Evolutionary conservation across 1,140 invertebrate species (phyloP).

Genomic region (Cotesia chilonis): DNA sequence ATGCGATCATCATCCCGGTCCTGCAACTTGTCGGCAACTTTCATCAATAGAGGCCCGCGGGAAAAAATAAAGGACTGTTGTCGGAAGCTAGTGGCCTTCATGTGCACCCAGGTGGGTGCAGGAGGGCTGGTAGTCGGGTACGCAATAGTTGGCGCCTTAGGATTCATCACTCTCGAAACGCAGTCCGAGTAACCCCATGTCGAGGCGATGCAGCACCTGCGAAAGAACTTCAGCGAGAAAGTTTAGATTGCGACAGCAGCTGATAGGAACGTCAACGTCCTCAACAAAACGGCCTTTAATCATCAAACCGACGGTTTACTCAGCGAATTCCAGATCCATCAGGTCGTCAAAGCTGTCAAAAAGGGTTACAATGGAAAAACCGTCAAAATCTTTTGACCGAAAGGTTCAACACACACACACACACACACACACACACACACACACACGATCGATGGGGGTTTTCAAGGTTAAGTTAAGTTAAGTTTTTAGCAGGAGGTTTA

Average conservation of each 20-base stretch:
- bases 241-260: constrained; percentile 79
- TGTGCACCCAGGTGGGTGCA: constrained; percentile 94
- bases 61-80: constrained; percentile 84
- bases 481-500: no score
- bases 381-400: no score
- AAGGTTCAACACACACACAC: no score
- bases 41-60: constrained; percentile 71
- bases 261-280: constrained; percentile 71
- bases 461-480: no score
- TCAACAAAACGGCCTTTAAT: constrained; percentile 79
- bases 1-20: constrained; percentile 69
- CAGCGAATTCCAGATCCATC: constrained; percentile 23
- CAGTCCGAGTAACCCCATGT: constrained; percentile 69
- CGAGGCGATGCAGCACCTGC: constrained; percentile 62
- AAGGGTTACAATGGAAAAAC: no score
- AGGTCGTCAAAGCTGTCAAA: no score
- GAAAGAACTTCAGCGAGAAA: constrained; percentile 68
- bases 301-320: constrained; percentile 73
- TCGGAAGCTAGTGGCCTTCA: constrained; percentile 85
- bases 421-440: no score
- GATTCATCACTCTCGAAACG: constrained; percentile 88
- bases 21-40: constrained; percentile 74
- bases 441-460: no score
- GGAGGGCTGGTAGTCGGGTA: constrained; percentile 94
- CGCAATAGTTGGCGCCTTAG: constrained; percentile 91